Evolutionary conservation across 1,140 invertebrate genomes (phyloP), one percentile per base, ranked within the genome.

Genomic region (Globodera rostochiensis): DNA sequence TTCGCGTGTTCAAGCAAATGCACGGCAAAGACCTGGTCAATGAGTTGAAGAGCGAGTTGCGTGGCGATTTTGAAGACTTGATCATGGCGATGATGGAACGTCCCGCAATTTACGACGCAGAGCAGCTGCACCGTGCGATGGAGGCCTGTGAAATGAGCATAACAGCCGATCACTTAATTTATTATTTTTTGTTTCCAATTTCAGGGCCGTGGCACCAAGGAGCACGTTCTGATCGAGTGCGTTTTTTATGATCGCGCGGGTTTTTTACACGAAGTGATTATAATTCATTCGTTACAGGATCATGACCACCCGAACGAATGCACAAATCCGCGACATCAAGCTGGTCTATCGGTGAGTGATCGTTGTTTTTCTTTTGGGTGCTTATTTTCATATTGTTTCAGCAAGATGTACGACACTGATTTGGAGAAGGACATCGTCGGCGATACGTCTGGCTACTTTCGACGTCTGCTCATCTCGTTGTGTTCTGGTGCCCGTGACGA

Each of bases 391-490:
- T 36, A 36, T 36, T 36, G 36, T 92, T 91, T 82, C 36, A 88
- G 89, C 76, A 78, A 88, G 95, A 94, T 95, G 85, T 98, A 95
- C 90, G 93, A 93, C 82, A 94, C 93, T 89, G 91, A 93, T 73
- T 90, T 98, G 80, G 96, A 98, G 89, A 93, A 93, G 6, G 96
- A 97, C 87, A 91, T 98, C 74, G 94, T 94, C 88, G 94, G 94
- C 45, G 97, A 98, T 88, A 97, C 96, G 25, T 96, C 95, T 4
- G 96, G 95, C 4, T 93, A 95, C 89, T 98, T 98, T 91, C 94
- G 95, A 90, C 93, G 95, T 78, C 91, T 98, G 5, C 92, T 97
- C 74, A 93, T 98, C 25, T 90, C 91, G 21, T 85, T 89, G 36
- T 88, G 87, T 77, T 84, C 84, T 60, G 87, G 88, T 83, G 84